These are phyloP conservation scores for Drosophila nikananu DNA, from an alignment of 1,140 invertebrate genomes.

Conservation along the genomic window DNA sequence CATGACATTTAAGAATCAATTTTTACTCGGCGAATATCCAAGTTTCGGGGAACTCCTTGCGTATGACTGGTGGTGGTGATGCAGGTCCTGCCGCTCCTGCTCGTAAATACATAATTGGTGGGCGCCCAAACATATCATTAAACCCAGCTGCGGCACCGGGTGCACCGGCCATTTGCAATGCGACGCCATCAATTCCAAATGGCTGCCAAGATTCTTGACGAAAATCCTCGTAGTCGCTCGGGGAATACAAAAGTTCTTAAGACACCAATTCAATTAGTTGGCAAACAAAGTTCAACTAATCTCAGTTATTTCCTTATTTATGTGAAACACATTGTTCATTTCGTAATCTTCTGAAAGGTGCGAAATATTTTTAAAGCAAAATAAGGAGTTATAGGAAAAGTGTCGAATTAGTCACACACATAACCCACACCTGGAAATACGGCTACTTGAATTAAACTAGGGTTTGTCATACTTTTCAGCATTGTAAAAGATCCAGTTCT, in stretches of 20 bases:
- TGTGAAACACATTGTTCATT: not conserved
- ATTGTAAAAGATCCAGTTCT: constrained; percentile 64
- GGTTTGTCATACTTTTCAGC: constrained; percentile 47
- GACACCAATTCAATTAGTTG: not conserved
- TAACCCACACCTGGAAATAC: not conserved
- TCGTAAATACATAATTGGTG: too few relatives aligned
- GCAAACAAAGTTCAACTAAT: too few relatives aligned
- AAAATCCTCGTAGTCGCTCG: not conserved
- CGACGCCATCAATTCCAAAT: not conserved
- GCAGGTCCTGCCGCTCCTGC: too few relatives aligned
- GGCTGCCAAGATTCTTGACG: too few relatives aligned
- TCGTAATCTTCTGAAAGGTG: not conserved
- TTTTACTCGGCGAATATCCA: constrained; percentile 57
- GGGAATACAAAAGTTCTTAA: not conserved
- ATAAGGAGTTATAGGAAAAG: not conserved
- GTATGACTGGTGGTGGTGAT: constrained; percentile 14
- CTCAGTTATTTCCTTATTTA: not conserved
- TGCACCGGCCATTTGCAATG: not conserved
- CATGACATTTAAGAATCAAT: not conserved
- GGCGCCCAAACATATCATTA: not conserved
- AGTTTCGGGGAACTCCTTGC: constrained; percentile 63
- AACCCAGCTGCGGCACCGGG: not conserved
- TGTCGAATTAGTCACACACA: constrained; percentile 33
- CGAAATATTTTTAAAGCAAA: not conserved
- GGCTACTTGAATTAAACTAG: not conserved